These are phyloP conservation scores for Sebastiscus tertius DNA, from an alignment of 2,797 vertebrate genomes.

Conservation along the genomic window DNA sequence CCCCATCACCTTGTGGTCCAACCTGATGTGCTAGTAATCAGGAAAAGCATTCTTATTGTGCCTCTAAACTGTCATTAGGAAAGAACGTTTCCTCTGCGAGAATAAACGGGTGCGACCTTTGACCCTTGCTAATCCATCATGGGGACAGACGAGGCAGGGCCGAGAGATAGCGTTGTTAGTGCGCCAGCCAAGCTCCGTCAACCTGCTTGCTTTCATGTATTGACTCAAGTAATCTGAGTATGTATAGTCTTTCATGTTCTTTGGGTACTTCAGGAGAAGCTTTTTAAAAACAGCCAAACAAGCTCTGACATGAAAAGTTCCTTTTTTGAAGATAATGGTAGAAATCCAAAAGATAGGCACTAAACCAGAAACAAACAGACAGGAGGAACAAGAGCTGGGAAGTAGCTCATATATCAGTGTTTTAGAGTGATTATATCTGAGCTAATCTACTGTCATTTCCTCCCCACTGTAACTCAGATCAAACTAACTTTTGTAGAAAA, in stretches of 20 bases:
- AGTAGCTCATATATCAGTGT: slow-evolving; percentile 20
- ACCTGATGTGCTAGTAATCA: slow-evolving; percentile 13
- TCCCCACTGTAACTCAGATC: slow-evolving; percentile 24
- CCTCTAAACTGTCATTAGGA: slow-evolving; percentile 78
- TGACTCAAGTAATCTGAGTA: slow-evolving; percentile 22
- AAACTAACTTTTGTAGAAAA: neutral
- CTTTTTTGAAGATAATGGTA: slow-evolving; percentile 11
- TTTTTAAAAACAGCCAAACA: neutral
- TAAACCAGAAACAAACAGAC: slow-evolving; percentile 45
- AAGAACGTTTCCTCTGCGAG: slow-evolving; percentile 84
- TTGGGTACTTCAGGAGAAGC: slow-evolving; percentile 2
- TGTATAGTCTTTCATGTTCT: slow-evolving; percentile 19
- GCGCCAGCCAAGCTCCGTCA: slow-evolving; percentile 65
- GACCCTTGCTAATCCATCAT: slow-evolving; percentile 82
- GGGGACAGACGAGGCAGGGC: slow-evolving; percentile 75
- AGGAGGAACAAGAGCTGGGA: slow-evolving; percentile 16
- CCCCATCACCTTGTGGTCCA: neutral
- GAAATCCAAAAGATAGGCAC: slow-evolving; percentile 5
- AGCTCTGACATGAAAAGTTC: slow-evolving; percentile 1
- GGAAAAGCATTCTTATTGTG: slow-evolving; percentile 22
- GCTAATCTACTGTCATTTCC: slow-evolving; percentile 24
- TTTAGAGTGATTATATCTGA: slow-evolving; percentile 29
- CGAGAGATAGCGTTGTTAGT: slow-evolving; percentile 63
- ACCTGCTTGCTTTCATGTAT: slow-evolving; percentile 46
- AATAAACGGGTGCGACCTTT: slow-evolving; percentile 84